phyloP scores from a whole-genome alignment of 37 sponge, comb jelly and placozoan species.

The Haliclona indistincta region DNA sequence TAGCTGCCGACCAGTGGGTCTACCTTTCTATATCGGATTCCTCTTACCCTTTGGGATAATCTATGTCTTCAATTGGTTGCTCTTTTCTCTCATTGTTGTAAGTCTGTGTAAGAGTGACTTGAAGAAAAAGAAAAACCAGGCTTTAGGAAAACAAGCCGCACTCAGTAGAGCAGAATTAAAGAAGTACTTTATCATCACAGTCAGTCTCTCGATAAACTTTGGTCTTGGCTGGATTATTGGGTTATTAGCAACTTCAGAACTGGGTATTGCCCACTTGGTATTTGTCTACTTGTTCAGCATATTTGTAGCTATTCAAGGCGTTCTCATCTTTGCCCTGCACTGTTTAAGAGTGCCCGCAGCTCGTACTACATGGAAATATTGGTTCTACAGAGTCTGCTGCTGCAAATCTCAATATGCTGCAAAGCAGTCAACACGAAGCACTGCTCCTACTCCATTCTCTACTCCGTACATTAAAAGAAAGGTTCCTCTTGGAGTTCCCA shows the following conservation, averaged over 20 bases:
- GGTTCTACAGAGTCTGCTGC: conserved; percentile 17
- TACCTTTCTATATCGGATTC: conserved; percentile 55
- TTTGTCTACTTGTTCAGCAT: conserved; percentile 51
- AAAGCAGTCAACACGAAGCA: background rate
- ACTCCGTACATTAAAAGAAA: background rate
- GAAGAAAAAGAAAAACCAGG: background rate
- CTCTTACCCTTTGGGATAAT: conserved; percentile 49
- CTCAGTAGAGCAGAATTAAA: background rate
- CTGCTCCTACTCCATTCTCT: background rate
- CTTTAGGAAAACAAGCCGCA: background rate
- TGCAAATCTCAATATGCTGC: background rate
- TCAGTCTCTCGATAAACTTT: conserved; percentile 55
- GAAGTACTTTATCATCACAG: conserved; percentile 26
- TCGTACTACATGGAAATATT: conserved; percentile 23
- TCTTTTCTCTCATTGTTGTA: conserved; percentile 38
- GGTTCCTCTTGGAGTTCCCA: background rate
- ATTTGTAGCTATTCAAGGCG: conserved; percentile 35
- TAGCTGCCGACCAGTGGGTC: conserved; percentile 51
- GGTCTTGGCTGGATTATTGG: conserved; percentile 61
- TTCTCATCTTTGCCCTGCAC: conserved; percentile 31
- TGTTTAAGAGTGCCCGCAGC: conserved; percentile 24
- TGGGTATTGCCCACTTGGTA: conserved; percentile 7
- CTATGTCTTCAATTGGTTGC: conserved; percentile 59
- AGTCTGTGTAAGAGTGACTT: conserved; percentile 12
- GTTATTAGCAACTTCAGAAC: conserved; percentile 40